A percentile compares a stretch with the other conserved stretches of the same genome.
Evolutionary conservation across 2,797 vertebrate species (phyloP).

Genomic region (Bovichtus diacanthus): DNA sequence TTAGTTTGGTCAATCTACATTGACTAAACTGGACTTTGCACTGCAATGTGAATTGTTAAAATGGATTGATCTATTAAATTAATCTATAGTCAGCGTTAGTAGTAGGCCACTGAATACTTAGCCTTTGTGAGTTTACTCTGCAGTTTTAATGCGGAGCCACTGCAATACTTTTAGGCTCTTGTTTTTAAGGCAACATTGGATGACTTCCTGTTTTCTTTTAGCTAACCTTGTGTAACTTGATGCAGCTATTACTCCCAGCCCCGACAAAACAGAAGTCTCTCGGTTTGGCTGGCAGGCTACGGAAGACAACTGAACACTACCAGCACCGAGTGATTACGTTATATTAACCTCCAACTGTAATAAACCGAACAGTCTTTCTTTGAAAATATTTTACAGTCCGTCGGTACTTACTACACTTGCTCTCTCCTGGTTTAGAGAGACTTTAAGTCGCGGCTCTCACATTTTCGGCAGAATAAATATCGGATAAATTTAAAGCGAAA

Average conservation of each 20-base stretch:
- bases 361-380: slow-evolving; percentile 20
- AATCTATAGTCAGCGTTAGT: no score
- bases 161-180: slow-evolving; percentile 11
- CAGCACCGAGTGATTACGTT: background rate
- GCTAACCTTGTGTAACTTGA: background rate
- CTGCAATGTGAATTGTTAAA: background rate
- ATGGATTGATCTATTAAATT: no score
- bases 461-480: slow-evolving; percentile 25
- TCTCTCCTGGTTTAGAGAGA: slow-evolving; percentile 10
- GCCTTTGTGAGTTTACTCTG: no score
- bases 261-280: slow-evolving; percentile 64
- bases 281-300: slow-evolving; percentile 53
- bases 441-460: slow-evolving; percentile 28
- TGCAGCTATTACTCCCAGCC: slow-evolving; percentile 40
- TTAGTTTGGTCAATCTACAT: background rate
- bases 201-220: slow-evolving; percentile 29
- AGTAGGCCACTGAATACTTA: no score
- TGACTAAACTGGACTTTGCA: no score
- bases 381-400: background rate
- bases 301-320: slow-evolving; percentile 60
- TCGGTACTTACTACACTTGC: background rate
- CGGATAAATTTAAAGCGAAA: slow-evolving; percentile 23
- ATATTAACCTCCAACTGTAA: slow-evolving; percentile 19
- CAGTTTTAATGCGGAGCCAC: no score
- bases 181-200: background rate